Evolutionary conservation across 2,113 vertebrate genomes (phyloP).

Genomic region (Ahaetulla prasina): DNA sequence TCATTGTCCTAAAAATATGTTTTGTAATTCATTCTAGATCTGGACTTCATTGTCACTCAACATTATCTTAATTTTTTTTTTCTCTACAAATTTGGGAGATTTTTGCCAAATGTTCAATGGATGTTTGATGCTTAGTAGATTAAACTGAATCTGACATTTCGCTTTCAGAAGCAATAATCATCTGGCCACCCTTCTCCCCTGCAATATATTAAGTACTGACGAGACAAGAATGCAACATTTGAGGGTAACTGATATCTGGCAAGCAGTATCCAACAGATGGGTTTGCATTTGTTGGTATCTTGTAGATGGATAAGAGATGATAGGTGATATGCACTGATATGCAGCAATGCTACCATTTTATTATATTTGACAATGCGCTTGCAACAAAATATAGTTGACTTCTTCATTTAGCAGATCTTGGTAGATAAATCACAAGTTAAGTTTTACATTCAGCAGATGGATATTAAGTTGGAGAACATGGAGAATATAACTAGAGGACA

Average conservation of each 20-base stretch:
- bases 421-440: not conserved
- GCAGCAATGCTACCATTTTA: not conserved
- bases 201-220: not conserved
- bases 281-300: not conserved
- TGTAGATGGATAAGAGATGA: not conserved
- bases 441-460: not conserved
- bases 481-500: too few species aligned
- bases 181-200: not conserved
- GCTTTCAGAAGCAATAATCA: not conserved
- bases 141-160: not conserved
- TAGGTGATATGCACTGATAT: not conserved
- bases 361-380: not conserved
- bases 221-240: not conserved
- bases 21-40: not conserved
- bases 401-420: not conserved
- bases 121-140: not conserved
- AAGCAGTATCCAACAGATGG: not conserved
- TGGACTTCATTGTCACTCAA: not conserved
- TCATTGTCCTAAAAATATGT: not conserved
- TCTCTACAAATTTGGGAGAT: not conserved
- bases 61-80: too few species aligned
- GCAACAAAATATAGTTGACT: not conserved
- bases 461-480: not conserved
- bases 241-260: not conserved
- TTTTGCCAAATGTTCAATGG: not conserved